phyloP scores from a whole-genome alignment of 2,888 invertebrate genomes.

The Lottia scabra region DNA sequence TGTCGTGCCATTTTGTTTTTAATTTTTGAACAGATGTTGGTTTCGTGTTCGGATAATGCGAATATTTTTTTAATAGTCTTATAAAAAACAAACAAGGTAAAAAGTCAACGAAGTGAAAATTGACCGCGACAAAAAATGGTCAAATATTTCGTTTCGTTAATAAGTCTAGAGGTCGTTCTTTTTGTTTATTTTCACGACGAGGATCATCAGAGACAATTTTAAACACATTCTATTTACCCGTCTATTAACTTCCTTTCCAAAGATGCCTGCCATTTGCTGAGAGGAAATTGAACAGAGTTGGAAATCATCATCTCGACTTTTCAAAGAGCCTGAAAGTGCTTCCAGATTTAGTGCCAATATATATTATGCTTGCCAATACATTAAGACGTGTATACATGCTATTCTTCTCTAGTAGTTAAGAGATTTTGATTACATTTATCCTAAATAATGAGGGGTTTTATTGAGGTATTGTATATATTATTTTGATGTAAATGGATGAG shows the following conservation, averaged over 20 bases:
- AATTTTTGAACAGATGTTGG: no score
- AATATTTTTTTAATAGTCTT: no score
- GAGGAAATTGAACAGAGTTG: conserved; percentile 1
- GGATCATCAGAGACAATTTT: no score
- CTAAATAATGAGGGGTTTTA: neutral
- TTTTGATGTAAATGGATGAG: neutral
- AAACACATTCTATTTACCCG: neutral
- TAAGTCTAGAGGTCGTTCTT: no score
- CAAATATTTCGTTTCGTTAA: no score
- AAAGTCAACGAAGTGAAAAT: no score
- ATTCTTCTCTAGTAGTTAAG: neutral
- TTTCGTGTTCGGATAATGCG: no score
- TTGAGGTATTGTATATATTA: neutral
- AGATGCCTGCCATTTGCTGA: neutral
- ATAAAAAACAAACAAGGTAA: no score
- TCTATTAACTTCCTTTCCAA: neutral
- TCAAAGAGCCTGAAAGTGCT: neutral
- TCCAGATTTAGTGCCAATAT: neutral
- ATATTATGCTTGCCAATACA: neutral
- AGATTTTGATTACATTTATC: neutral
- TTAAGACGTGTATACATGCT: neutral
- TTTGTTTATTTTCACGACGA: no score
- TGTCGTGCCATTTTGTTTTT: no score
- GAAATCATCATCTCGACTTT: neutral
- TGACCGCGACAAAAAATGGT: no score